phyloP scores from a whole-genome alignment of 2,113 vertebrate genomes.

The Isichthys henryi region DNA sequence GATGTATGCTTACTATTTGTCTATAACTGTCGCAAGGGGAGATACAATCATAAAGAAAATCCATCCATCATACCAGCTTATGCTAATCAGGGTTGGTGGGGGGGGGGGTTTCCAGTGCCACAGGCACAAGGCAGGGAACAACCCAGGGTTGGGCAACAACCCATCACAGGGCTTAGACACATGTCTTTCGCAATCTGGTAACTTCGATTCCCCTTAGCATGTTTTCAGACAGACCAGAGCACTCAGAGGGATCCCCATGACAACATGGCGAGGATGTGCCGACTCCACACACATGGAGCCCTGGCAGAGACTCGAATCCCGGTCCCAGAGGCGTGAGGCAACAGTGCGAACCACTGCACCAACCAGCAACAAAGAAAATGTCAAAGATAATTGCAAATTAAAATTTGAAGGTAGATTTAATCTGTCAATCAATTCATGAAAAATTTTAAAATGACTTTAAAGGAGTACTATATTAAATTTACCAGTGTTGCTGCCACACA shows the following conservation, averaged over 20 bases:
- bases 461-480: neutral
- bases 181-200: neutral
- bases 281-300: neutral
- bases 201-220: neutral
- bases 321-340: neutral
- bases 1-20: neutral
- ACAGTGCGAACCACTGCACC: neutral
- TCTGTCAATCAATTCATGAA: neutral
- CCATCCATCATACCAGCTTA: neutral
- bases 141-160: neutral
- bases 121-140: neutral
- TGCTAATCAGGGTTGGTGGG: neutral
- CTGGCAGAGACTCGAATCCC: neutral
- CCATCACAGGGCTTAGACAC: neutral
- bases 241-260: neutral
- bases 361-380: neutral
- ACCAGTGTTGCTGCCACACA: neutral
- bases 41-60: neutral
- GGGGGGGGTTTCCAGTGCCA: too few species aligned
- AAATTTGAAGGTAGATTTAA: neutral
- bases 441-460: neutral
- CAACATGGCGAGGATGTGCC: neutral
- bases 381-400: slow-evolving; percentile 8
- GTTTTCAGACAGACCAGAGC: neutral
- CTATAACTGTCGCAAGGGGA: neutral